These are phyloP conservation scores for Oligia strigilis DNA, from an alignment of 2,888 invertebrate genomes.

Conservation along the genomic window DNA sequence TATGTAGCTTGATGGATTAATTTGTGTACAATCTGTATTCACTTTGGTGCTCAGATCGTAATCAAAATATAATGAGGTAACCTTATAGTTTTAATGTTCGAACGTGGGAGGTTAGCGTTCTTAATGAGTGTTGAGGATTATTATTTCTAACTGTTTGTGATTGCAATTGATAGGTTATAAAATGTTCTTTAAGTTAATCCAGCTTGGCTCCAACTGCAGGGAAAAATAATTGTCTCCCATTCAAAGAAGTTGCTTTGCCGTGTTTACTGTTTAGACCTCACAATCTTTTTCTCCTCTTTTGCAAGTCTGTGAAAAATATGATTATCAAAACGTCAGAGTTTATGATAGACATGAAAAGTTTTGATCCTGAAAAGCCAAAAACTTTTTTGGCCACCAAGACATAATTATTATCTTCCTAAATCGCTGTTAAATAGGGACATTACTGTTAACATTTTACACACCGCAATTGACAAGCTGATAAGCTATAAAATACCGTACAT, in stretches of 20 bases:
- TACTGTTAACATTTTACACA: constrained; percentile 19
- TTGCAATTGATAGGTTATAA: constrained; percentile 47
- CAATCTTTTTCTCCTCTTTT: background rate
- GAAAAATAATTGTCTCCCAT: background rate
- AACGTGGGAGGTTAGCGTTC: constrained; percentile 56
- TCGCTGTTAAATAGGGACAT: background rate
- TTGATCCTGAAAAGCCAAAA: background rate
- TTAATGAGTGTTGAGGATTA: constrained; percentile 55
- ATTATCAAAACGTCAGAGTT: background rate
- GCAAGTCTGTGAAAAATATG: background rate
- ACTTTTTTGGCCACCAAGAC: background rate
- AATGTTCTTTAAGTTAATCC: constrained; percentile 32
- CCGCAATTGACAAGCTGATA: constrained; percentile 17
- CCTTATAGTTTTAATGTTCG: constrained; percentile 57
- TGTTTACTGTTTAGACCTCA: background rate
- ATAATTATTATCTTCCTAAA: background rate
- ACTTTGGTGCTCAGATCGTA: constrained; percentile 70
- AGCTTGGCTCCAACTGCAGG: background rate
- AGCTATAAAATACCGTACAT: constrained; percentile 10
- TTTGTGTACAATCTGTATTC: constrained; percentile 76
- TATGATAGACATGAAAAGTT: background rate
- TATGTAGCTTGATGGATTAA: constrained; percentile 88
- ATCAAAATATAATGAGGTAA: constrained; percentile 78
- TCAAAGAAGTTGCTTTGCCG: background rate
- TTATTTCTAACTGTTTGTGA: constrained; percentile 51